phyloP scores from a whole-genome alignment of 1,140 invertebrate species.

The Hestina assimilis region DNA sequence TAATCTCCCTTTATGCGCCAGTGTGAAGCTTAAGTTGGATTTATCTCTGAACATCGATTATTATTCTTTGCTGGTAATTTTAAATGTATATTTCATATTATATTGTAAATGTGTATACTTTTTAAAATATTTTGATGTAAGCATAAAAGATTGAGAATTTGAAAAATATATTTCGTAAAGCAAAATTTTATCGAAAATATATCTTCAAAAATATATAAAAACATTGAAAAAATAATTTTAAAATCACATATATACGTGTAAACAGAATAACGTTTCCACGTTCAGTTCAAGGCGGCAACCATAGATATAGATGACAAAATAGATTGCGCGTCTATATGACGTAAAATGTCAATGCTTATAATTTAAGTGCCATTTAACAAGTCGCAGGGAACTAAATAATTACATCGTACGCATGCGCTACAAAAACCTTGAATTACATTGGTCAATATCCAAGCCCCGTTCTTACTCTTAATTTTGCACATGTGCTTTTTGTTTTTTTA shows the following conservation, averaged over 20 bases:
- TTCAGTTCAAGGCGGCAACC: constrained; percentile 19
- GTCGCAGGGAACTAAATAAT: too few species aligned
- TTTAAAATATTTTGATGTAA: neutral
- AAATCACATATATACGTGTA: constrained; percentile 1
- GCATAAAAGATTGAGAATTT: too few species aligned
- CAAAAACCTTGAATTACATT: too few species aligned
- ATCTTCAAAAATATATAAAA: neutral
- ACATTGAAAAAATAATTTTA: neutral
- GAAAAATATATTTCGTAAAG: too few species aligned
- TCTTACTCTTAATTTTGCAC: too few species aligned
- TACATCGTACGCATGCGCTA: too few species aligned
- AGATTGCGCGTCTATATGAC: too few species aligned
- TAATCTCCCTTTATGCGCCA: constrained; percentile 6
- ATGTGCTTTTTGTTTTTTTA: too few species aligned
- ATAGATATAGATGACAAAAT: too few species aligned
- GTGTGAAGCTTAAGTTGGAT: constrained; percentile 12
- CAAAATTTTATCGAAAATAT: neutral
- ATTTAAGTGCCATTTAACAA: too few species aligned
- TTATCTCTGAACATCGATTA: constrained; percentile 15
- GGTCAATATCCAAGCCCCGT: too few species aligned
- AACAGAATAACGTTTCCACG: constrained; percentile 14
- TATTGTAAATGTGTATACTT: neutral
- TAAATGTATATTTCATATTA: neutral
- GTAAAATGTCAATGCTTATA: too few species aligned
- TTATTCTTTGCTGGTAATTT: neutral